Conservation (phyloP, 92 coral and sea anemone species). For the Hydrozoanthus gracilis region DNA sequence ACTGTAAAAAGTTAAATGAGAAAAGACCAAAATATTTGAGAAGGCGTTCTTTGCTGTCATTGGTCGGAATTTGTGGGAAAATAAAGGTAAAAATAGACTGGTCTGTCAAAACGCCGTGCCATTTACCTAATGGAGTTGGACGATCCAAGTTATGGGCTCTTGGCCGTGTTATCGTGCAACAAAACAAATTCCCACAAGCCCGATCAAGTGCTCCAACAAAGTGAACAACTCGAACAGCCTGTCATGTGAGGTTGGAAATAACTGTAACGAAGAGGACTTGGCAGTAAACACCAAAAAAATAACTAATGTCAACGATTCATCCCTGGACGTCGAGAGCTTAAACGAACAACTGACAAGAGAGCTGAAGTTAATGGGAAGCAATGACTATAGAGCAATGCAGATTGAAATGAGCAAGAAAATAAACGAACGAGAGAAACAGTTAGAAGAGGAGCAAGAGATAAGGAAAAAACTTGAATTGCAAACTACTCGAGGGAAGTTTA, state of each 20-base stretch:
- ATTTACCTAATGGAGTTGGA: no score
- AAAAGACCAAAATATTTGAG: no score
- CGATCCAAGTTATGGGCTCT: no score
- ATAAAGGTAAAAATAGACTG: no score
- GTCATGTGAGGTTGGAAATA: not conserved
- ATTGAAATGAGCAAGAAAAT: not conserved
- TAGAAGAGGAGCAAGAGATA: constrained; percentile 3
- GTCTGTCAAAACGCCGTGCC: no score
- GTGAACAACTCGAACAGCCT: not conserved
- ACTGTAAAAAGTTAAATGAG: no score
- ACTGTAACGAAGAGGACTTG: not conserved
- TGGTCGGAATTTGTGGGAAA: no score
- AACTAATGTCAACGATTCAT: not conserved
- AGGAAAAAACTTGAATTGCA: not conserved
- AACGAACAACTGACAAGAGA: constrained; percentile 23
- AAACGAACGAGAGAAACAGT: not conserved
- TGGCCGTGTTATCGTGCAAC: not conserved
- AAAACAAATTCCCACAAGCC: not conserved
- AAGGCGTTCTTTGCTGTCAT: not conserved
- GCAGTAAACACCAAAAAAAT: not conserved
- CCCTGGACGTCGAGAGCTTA: constrained; percentile 5
- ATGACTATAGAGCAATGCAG: not conserved
- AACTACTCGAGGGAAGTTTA: constrained; percentile 2
- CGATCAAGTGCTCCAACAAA: not conserved
- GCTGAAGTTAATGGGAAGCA: constrained; percentile 13